Percentiles rank a stretch among this genome's conserved stretches.
Conservation (phyloP, 2,113 vertebrate species). For the Sialia sialis region DNA sequence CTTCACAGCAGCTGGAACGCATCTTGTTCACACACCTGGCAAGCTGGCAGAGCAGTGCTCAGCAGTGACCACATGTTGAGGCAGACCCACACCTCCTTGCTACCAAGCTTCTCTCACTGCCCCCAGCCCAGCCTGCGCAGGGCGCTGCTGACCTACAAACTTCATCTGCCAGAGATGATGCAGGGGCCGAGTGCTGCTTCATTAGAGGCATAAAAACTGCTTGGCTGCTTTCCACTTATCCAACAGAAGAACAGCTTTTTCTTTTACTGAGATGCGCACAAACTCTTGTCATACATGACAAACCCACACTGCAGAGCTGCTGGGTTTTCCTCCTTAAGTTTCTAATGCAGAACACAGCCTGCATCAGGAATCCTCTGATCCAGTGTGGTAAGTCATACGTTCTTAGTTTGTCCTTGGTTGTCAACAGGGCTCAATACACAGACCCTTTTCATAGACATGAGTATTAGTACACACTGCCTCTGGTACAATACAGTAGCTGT, state of each 20-base stretch:
- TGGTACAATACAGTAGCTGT: conserved; percentile 47
- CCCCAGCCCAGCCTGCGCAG: background rate
- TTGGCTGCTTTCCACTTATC: background rate
- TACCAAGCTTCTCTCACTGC: rapidly evolving
- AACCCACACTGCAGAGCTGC: background rate
- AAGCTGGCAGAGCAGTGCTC: too few relatives aligned
- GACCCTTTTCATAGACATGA: background rate
- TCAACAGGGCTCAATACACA: background rate
- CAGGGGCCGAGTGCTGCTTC: rapidly evolving
- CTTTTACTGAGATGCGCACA: background rate
- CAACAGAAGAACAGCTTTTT: background rate
- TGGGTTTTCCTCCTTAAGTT: background rate
- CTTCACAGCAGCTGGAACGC: rapidly evolving
- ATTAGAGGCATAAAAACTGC: background rate
- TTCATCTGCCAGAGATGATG: background rate
- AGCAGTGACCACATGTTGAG: rapidly evolving
- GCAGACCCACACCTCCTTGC: background rate
- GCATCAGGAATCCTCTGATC: background rate
- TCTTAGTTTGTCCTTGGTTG: background rate
- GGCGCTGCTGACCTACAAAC: background rate
- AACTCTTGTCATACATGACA: background rate
- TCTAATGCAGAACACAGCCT: background rate
- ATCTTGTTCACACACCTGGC: rapidly evolving
- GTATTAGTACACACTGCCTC: background rate
- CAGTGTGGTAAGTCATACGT: background rate